Percentiles rank a stretch among this genome's conserved stretches.
phyloP scores from a whole-genome alignment of 2,888 invertebrate species.

The Heliconius hortense region DNA sequence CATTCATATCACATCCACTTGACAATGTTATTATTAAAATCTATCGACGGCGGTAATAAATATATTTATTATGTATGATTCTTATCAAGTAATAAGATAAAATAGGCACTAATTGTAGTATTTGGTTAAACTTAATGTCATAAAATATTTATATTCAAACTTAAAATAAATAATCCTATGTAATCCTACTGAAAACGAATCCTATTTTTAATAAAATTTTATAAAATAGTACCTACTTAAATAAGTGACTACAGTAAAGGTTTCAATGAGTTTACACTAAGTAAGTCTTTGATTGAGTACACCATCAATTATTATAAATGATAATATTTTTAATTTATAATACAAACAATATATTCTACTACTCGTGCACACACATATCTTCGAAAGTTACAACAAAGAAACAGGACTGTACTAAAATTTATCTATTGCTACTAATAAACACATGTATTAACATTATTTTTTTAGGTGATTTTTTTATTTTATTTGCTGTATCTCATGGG shows the following conservation, averaged over 20 bases:
- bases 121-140: slow-evolving; percentile 17
- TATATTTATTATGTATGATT: background rate
- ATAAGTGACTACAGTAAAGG: slow-evolving; percentile 44
- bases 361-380: slow-evolving; percentile 21
- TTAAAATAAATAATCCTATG: background rate
- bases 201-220: slow-evolving; percentile 18
- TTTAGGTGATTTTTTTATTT: slow-evolving; percentile 8
- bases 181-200: background rate
- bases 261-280: slow-evolving; percentile 40
- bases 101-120: slow-evolving; percentile 50
- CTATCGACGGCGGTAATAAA: background rate
- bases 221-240: slow-evolving; percentile 39
- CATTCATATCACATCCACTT: slow-evolving; percentile 17
- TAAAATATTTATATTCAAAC: slow-evolving; percentile 1
- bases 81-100: slow-evolving; percentile 27
- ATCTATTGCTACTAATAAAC: slow-evolving; percentile 17
- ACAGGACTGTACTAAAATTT: slow-evolving; percentile 20
- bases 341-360: slow-evolving; percentile 18
- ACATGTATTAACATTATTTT: slow-evolving; percentile 26
- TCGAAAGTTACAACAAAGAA: slow-evolving; percentile 19
- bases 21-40: background rate
- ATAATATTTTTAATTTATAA: slow-evolving; percentile 18
- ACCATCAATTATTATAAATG: slow-evolving; percentile 34
- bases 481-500: slow-evolving; percentile 9
- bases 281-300: slow-evolving; percentile 43